phyloP scores from a whole-genome alignment of 2,113 vertebrate species.

The Dicaeum eximium region DNA sequence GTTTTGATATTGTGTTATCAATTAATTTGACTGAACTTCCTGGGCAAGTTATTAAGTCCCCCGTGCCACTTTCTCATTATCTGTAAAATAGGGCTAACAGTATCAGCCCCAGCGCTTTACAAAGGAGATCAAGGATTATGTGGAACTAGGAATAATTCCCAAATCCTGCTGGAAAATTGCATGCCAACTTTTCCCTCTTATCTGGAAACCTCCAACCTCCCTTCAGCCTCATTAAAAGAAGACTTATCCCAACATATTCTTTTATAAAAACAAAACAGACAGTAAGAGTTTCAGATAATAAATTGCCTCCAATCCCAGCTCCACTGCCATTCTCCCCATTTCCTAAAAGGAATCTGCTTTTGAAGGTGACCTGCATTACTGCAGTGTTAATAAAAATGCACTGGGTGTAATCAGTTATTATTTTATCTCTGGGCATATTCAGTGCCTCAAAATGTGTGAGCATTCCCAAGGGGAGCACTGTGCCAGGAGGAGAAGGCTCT shows the following conservation, averaged over 20 bases:
- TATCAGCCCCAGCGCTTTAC: background rate
- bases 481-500: background rate
- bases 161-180: slow-evolving; percentile 14
- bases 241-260: background rate
- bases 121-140: slow-evolving; percentile 14
- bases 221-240: background rate
- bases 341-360: slow-evolving; percentile 2
- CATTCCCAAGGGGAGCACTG: background rate
- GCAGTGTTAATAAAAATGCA: slow-evolving; percentile 64
- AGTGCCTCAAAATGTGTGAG: slow-evolving; percentile 22
- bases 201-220: background rate
- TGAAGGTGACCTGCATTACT: slow-evolving; percentile 60
- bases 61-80: background rate
- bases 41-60: slow-evolving; percentile 33
- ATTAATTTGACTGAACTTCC: slow-evolving; percentile 46
- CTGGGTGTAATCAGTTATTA: slow-evolving; percentile 41
- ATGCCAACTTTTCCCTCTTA: background rate
- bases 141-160: background rate
- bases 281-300: background rate
- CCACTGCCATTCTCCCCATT: background rate
- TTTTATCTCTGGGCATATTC: slow-evolving; percentile 58
- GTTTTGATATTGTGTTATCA: background rate
- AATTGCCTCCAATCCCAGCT: background rate
- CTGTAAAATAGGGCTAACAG: background rate
- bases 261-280: background rate